Conservation (phyloP, 2,113 vertebrate genomes). For the Passer domesticus region DNA sequence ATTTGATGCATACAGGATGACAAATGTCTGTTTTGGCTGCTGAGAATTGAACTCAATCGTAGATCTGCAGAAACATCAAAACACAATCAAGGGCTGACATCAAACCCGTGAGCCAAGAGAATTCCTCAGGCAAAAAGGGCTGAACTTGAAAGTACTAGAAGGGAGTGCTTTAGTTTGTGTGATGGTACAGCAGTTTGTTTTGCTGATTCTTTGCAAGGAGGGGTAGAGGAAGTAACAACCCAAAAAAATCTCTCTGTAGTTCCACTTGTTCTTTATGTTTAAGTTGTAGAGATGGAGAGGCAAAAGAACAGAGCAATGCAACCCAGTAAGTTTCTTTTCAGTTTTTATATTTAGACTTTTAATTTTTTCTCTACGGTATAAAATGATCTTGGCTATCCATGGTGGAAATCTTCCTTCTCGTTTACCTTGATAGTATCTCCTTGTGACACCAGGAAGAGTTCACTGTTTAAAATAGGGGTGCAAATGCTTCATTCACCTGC, state of each 20-base stretch:
- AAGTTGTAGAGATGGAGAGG: neutral
- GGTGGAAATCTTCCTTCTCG: neutral
- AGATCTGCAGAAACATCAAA: conserved; percentile 90
- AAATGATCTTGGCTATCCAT: neutral
- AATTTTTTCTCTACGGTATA: neutral
- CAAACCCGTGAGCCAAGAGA: conserved; percentile 80
- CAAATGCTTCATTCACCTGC: neutral
- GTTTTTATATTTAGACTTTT: neutral
- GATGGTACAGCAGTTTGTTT: conserved; percentile 1
- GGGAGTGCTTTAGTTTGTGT: neutral
- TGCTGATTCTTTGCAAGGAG: conserved; percentile 4
- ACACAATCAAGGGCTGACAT: conserved; percentile 91
- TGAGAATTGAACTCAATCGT: conserved; percentile 85
- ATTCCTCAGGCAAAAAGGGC: conserved; percentile 53
- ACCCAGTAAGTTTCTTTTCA: neutral
- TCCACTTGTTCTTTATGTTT: neutral
- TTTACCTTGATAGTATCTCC: neutral
- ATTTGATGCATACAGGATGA: conserved; percentile 80
- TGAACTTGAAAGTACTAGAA: conserved; percentile 41
- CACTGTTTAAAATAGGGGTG: neutral
- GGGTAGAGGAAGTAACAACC: neutral
- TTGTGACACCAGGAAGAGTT: neutral
- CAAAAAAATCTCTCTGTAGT: neutral
- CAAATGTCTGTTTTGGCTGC: conserved; percentile 92
- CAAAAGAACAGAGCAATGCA: neutral